Conservation (phyloP, 2,113 vertebrate species). For the Onychorhynchus coronatus region DNA sequence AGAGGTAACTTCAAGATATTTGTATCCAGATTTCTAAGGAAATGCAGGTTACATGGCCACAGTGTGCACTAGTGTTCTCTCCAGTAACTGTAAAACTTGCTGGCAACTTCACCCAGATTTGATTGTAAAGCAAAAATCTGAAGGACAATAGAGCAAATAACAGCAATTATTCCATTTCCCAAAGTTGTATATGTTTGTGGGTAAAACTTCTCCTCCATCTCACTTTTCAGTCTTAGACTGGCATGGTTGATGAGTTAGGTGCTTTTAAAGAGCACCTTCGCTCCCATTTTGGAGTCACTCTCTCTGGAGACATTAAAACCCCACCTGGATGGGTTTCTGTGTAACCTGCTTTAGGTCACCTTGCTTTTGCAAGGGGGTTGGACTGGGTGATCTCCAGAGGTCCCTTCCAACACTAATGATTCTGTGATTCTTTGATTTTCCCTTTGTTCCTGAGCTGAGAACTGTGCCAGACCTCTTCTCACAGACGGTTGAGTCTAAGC, state of each 20-base stretch:
- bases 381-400: not conserved
- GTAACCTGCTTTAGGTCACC: not conserved
- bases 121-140: not conserved
- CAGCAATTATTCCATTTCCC: not conserved
- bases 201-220: not conserved
- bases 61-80: not conserved
- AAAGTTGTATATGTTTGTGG: not conserved
- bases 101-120: not conserved
- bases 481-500: not conserved
- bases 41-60: not conserved
- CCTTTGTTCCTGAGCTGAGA: not conserved
- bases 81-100: not conserved
- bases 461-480: not conserved
- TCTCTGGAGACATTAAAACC: not conserved
- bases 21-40: not conserved
- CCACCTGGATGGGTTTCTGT: not conserved
- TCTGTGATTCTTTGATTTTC: not conserved
- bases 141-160: not conserved
- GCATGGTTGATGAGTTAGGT: not conserved
- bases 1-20: not conserved
- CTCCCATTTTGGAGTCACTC: not conserved
- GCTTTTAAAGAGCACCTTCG: not conserved
- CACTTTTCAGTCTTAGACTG: not conserved
- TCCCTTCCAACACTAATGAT: not conserved
- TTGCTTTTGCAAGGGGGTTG: not conserved